Evolutionary conservation across 2,888 invertebrate species (phyloP).

Genomic region (Ormyrus rosae): DNA sequence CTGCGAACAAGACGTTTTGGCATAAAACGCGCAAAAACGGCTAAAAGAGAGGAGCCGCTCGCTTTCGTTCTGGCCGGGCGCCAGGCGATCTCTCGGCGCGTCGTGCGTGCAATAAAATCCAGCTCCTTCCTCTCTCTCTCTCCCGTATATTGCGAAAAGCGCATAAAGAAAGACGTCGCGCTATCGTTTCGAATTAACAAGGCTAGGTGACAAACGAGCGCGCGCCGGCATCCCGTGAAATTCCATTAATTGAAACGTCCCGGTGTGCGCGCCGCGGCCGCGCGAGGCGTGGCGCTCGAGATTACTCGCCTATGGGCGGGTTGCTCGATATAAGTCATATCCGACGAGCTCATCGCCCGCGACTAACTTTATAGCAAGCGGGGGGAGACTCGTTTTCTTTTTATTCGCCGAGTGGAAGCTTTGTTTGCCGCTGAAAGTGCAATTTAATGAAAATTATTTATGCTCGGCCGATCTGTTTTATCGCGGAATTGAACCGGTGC

Average conservation of each 20-base stretch:
- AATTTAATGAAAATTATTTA: too few species aligned
- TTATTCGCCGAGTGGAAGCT: neutral
- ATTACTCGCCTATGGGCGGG: constrained; percentile 62
- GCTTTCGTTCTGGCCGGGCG: neutral
- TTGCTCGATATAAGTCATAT: constrained; percentile 63
- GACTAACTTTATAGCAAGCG: too few species aligned
- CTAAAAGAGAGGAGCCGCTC: neutral
- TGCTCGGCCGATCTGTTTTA: too few species aligned
- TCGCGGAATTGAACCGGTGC: too few species aligned
- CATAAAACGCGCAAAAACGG: constrained; percentile 32
- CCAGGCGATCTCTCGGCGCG: neutral
- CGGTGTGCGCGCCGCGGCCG: constrained; percentile 34
- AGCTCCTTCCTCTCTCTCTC: neutral
- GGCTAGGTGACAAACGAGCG: constrained; percentile 48
- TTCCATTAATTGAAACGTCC: constrained; percentile 68
- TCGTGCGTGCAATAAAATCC: neutral
- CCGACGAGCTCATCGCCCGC: neutral
- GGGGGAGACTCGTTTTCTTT: too few species aligned
- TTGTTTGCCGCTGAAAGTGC: neutral
- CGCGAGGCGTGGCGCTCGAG: constrained; percentile 60
- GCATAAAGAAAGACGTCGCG: neutral
- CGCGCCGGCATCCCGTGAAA: constrained; percentile 55
- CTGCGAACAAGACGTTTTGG: constrained; percentile 35
- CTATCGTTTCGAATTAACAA: constrained; percentile 37
- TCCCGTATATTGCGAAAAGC: too few species aligned